These are phyloP conservation scores for Anabas testudineus DNA, from an alignment of 2,797 vertebrate genomes.

Conservation along the genomic window DNA sequence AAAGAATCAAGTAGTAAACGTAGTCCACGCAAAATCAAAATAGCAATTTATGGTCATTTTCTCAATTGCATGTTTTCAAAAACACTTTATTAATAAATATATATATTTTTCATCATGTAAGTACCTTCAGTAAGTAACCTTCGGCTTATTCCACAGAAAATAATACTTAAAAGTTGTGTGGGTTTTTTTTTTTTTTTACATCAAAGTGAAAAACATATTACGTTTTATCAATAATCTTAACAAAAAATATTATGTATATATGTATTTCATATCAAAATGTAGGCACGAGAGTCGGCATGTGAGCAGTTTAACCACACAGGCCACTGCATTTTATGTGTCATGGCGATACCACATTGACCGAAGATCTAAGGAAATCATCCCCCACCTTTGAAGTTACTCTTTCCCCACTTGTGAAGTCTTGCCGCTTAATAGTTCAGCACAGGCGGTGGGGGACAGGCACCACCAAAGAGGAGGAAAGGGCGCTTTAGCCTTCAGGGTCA, in stretches of 20 bases:
- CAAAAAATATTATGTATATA: not conserved
- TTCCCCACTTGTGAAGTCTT: constrained; percentile 54
- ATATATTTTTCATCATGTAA: no score
- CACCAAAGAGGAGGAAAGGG: constrained; percentile 58
- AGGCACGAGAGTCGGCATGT: constrained; percentile 18
- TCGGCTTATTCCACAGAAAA: no score
- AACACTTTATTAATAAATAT: no score
- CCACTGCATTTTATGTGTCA: constrained; percentile 38
- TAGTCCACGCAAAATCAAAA: no score
- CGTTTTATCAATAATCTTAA: no score
- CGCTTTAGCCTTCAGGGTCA: constrained; percentile 49
- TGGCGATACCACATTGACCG: constrained; percentile 37
- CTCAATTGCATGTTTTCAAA: no score
- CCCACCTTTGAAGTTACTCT: constrained; percentile 68
- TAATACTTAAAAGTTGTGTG: no score
- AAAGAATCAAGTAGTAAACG: no score
- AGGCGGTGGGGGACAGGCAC: constrained; percentile 11
- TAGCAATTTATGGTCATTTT: no score
- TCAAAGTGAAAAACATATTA: no score
- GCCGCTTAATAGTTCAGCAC: constrained; percentile 31
- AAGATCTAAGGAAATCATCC: constrained; percentile 69
- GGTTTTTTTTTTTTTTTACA: no score
- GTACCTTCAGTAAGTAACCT: no score
- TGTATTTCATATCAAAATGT: constrained; percentile 16
- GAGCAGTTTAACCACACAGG: constrained; percentile 49